phyloP scores from a whole-genome alignment of 2,113 vertebrate species.

The Emydocephalus ijimae region DNA sequence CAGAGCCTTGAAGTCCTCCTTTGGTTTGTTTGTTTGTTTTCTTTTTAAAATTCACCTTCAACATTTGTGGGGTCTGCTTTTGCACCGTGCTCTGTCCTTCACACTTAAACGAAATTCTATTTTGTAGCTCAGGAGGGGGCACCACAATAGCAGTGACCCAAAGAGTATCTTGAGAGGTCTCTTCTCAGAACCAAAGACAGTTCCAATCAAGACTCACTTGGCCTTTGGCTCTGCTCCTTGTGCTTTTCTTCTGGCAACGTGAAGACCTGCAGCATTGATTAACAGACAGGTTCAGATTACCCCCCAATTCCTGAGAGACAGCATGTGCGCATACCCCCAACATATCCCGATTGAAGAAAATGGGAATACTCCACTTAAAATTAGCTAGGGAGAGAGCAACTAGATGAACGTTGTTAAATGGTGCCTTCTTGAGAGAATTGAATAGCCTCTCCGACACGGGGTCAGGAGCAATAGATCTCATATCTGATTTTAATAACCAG shows the following conservation, averaged over 20 bases:
- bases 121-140: neutral
- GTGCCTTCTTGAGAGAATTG: neutral
- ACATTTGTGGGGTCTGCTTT: neutral
- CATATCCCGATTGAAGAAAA: neutral
- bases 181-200: neutral
- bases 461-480: neutral
- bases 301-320: neutral
- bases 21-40: no score
- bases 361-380: neutral
- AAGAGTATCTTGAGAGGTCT: neutral
- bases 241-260: neutral
- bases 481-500: constrained; percentile 12
- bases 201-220: neutral
- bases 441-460: neutral
- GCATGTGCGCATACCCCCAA: neutral
- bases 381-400: neutral
- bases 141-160: neutral
- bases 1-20: neutral
- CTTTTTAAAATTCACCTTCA: neutral
- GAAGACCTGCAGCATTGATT: neutral
- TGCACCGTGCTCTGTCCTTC: neutral
- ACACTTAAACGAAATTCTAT: neutral
- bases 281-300: neutral
- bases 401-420: neutral
- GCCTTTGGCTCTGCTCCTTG: neutral